Base-by-base conservation (phyloP, 2,113 vertebrate species). In the Oreochromis spilurus region DNA sequence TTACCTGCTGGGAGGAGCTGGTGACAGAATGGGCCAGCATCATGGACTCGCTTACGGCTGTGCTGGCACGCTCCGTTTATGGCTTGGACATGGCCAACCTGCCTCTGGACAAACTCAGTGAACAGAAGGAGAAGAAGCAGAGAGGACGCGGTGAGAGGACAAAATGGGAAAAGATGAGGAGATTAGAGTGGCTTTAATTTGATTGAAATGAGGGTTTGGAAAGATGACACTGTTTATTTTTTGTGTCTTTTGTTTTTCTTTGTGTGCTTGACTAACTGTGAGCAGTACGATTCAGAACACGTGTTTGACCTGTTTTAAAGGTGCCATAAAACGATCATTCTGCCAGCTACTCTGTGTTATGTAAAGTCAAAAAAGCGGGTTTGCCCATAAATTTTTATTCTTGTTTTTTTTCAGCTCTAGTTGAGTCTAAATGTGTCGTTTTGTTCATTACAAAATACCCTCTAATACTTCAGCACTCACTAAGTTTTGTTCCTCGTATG, bases 111-210 rank as follows among this genome's bases (percentile, higher is more conserved):
- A 99, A 99, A 91, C 96, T 99, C 89, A 99, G 98, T 77, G 99
- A 99, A 43, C 99, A 99, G 92, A 99, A 99, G 88, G 98, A 99
- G 89, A 99, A 99, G 92, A 99, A 98, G 81, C 98, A 99, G 91
- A 96, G 98, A 83, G 98, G 98, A 87, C 97, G 98, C 95, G 98
- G 99, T 99, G 92, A 94, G 95, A 62, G 38, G 19, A 45, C 4
- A 38, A 31, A 70, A 17, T 34, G 34, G 36, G 36, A 34, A 0
- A 6, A 87, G 31, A 52, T 80, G 57, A n/a, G 38, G 17, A 75
- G n/a, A 77, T 75, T 31, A 6, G 17, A 24, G 24, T 29, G n/a
- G 79, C 21, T 58, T 14, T 16, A 65, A 54, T 84, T 72, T 19
- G 24, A 9, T 19, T 13, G 72, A 54, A 60, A 45, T 5, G n/a